These are phyloP conservation scores for Acropternis orthonyx DNA, from an alignment of 2,797 vertebrate genomes.

Conservation along the genomic window DNA sequence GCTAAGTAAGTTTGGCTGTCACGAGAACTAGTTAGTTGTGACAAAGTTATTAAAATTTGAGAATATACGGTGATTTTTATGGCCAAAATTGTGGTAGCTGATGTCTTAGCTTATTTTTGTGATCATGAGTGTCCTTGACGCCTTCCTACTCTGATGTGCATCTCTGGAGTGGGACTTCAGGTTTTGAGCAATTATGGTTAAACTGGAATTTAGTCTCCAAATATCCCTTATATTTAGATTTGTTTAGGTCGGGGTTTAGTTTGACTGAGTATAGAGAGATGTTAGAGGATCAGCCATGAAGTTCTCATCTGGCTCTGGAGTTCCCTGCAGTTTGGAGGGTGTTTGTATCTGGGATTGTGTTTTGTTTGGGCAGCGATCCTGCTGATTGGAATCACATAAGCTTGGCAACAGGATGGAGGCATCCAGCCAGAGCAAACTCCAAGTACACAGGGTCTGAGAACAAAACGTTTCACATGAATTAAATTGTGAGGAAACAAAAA, in stretches of 20 bases:
- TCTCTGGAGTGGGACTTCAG: neutral
- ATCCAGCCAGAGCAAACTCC: conserved; percentile 57
- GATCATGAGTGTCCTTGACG: neutral
- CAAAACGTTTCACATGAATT: conserved; percentile 68
- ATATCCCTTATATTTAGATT: neutral
- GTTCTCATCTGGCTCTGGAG: conserved; percentile 35
- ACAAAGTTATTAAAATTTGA: neutral
- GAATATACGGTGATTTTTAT: neutral
- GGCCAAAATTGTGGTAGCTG: neutral
- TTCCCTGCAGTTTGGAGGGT: conserved; percentile 47
- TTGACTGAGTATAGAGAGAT: neutral
- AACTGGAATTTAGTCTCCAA: neutral
- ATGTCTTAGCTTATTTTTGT: neutral
- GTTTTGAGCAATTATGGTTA: neutral
- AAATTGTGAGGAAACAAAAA: conserved; percentile 48
- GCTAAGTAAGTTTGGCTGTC: neutral
- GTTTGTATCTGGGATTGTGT: conserved; percentile 61
- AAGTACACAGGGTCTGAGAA: conserved; percentile 66
- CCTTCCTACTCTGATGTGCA: neutral
- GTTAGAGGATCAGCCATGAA: conserved; percentile 9
- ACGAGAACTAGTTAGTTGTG: neutral
- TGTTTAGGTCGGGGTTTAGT: neutral
- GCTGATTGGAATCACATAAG: conserved; percentile 40
- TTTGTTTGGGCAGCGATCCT: conserved; percentile 63
- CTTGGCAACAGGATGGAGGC: conserved; percentile 9